Evolutionary conservation across 2,797 vertebrate species (phyloP).

Genomic region (Echeneis naucrates): DNA sequence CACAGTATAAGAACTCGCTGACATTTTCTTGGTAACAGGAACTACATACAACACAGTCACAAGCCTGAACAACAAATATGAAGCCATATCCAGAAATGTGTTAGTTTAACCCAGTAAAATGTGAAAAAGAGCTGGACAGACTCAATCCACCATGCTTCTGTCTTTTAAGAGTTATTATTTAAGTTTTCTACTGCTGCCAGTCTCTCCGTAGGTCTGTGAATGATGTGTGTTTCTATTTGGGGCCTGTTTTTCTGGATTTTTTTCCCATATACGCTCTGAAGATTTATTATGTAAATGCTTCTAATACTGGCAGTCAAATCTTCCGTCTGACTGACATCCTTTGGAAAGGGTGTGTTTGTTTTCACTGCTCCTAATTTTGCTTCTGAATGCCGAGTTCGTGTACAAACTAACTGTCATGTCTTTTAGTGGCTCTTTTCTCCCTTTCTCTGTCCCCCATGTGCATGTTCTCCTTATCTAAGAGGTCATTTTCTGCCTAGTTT

Average conservation of each 20-base stretch:
- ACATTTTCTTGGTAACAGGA: neutral
- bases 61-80: neutral
- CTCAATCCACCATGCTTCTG: neutral
- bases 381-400: conserved; percentile 9
- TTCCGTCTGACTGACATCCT: neutral
- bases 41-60: neutral
- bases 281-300: conserved; percentile 1
- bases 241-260: neutral
- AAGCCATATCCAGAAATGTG: neutral
- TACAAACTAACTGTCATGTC: neutral
- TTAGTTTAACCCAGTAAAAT: neutral
- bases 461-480: neutral
- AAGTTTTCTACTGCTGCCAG: neutral
- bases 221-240: neutral
- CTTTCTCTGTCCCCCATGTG: too few species aligned
- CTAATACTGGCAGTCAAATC: neutral
- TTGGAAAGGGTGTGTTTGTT: neutral
- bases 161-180: neutral
- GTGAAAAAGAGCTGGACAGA: neutral
- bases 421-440: neutral
- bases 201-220: neutral
- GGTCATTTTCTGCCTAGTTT: too few species aligned
- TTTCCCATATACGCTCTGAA: neutral
- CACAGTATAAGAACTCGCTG: neutral
- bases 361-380: neutral